A percentile compares a stretch with the other conserved stretches of the same genome.
These are phyloP conservation scores for Phrynocephalus forsythii DNA, from an alignment of 2,797 vertebrate genomes.

Conservation along the genomic window DNA sequence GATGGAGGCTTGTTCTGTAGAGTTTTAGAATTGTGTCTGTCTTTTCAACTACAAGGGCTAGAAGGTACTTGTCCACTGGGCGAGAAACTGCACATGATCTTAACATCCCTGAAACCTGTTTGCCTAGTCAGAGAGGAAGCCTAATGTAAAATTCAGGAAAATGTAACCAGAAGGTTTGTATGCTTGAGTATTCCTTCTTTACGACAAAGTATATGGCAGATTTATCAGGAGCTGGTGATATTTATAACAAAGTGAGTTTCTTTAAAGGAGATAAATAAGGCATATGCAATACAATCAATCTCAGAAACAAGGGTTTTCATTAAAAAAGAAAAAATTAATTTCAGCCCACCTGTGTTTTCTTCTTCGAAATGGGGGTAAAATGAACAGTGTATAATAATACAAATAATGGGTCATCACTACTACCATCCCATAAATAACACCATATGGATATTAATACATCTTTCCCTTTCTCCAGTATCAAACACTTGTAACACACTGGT, in stretches of 20 bases:
- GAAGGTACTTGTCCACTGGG: background rate
- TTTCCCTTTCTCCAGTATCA: too few relatives aligned
- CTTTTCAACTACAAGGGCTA: background rate
- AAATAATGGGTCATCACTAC: background rate
- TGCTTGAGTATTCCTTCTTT: too few relatives aligned
- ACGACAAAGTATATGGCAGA: background rate
- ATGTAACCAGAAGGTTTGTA: background rate
- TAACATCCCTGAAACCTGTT: background rate
- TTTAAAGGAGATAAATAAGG: background rate
- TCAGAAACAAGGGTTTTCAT: slow-evolving; percentile 24
- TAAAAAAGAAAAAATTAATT: slow-evolving; percentile 12
- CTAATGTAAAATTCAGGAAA: background rate
- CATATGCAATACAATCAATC: background rate
- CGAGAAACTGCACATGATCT: background rate
- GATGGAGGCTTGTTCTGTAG: background rate
- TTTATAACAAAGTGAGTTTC: background rate
- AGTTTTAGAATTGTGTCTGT: background rate
- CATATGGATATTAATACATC: too few relatives aligned
- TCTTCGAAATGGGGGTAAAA: background rate
- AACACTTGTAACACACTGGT: too few relatives aligned
- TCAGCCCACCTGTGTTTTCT: background rate
- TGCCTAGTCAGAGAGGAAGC: background rate
- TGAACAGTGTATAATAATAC: too few relatives aligned
- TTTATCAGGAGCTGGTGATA: background rate
- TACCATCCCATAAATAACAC: background rate